These are phyloP conservation scores for Corticium candelabrum DNA, from an alignment of 37 sponge, comb jelly and placozoan species.

Conservation along the genomic window DNA sequence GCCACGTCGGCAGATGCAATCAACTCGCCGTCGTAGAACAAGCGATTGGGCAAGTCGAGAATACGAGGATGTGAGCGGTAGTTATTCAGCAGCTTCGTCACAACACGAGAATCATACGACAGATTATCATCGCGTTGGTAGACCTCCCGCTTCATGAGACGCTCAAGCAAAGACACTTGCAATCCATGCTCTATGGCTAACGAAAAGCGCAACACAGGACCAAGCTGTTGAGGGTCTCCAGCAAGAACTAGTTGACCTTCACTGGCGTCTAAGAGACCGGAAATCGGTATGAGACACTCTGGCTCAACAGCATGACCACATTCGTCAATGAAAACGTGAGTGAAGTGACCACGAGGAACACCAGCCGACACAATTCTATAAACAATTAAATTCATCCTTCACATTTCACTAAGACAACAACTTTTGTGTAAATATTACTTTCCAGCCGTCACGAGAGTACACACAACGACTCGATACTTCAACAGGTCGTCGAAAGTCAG, in stretches of 20 bases:
- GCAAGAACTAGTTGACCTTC: conserved; percentile 45
- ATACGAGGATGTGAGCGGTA: conserved; percentile 8
- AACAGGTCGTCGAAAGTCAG: background rate
- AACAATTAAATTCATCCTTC: conserved; percentile 8
- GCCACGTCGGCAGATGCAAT: background rate
- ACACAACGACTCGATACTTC: conserved; percentile 29
- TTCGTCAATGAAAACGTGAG: conserved; percentile 72
- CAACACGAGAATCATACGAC: background rate
- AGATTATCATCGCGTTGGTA: background rate
- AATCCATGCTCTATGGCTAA: conserved; percentile 32
- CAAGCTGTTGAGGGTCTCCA: conserved; percentile 67
- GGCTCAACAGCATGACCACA: conserved; percentile 74
- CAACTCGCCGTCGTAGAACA: conserved; percentile 6
- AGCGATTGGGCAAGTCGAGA: background rate
- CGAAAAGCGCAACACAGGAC: conserved; percentile 45
- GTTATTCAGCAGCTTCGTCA: conserved; percentile 9
- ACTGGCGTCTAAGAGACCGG: conserved; percentile 25
- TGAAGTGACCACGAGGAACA: conserved; percentile 45
- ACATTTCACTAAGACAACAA: too few relatives aligned
- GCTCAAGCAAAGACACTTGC: conserved; percentile 53
- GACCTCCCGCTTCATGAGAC: conserved; percentile 46
- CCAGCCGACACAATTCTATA: conserved; percentile 23
- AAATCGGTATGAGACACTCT: conserved; percentile 46
- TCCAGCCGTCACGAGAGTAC: conserved; percentile 64
- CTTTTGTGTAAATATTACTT: too few relatives aligned